Percentiles rank a stretch among this genome's conserved stretches.
Evolutionary conservation across 2,797 vertebrate genomes (phyloP).

Genomic region (Percopsis omiscomaycus): DNA sequence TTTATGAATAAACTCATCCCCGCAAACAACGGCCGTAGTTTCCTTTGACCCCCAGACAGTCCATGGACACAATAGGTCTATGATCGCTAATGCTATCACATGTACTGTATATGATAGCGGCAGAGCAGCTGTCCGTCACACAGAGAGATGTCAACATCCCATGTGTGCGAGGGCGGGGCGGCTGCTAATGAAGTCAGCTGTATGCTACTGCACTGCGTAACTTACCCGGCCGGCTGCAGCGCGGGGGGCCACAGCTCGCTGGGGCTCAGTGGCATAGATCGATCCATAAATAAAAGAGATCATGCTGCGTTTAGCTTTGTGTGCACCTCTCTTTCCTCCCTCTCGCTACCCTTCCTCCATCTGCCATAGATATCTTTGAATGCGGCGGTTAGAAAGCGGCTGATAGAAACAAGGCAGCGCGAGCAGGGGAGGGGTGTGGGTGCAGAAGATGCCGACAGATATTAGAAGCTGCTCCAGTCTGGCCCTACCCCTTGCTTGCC

Average conservation of each 20-base stretch:
- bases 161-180: constrained; percentile 51
- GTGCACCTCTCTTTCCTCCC: constrained; percentile 42
- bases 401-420: constrained; percentile 37
- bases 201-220: constrained; percentile 73
- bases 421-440: constrained; percentile 42
- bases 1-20: no score
- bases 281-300: constrained; percentile 54
- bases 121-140: constrained; percentile 58
- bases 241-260: constrained; percentile 43
- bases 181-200: constrained; percentile 70
- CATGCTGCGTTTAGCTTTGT: constrained; percentile 41
- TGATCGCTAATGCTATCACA: no score
- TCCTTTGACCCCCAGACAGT: no score
- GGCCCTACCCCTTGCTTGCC: constrained; percentile 54
- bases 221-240: constrained; percentile 51
- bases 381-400: constrained; percentile 60
- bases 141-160: constrained; percentile 31
- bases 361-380: constrained; percentile 54
- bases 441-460: constrained; percentile 69
- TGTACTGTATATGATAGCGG: constrained; percentile 30
- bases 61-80: no score
- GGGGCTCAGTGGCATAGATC: constrained; percentile 49
- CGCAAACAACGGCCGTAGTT: no score
- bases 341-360: constrained; percentile 33
- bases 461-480: constrained; percentile 52